Evolutionary conservation across 2,113 vertebrate genomes (phyloP), one percentile per base, ranked within the genome.

Genomic region (Pheucticus melanocephalus): DNA sequence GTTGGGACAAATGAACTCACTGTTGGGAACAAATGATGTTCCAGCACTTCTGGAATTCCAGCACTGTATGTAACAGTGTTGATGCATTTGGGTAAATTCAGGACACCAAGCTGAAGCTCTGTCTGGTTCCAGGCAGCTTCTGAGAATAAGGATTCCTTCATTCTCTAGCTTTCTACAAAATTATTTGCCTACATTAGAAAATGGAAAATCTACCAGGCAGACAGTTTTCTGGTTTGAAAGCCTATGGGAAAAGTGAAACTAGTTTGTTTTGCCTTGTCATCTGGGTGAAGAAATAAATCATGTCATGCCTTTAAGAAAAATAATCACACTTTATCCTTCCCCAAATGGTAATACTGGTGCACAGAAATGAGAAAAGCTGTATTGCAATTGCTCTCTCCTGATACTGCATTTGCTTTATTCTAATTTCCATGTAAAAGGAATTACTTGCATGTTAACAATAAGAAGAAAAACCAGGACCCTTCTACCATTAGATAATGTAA

Each of bases 361-460:
- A 81, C 35, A 65, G 25, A 80, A 84, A 37, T 25, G 8, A 78
- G n/a, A 25, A 81, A 81, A 81, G 25, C 50, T 51, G 13, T 45
- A 59, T 64, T 89, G 31, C 15, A 33, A 15, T 0, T 68, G 15
- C 5, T 45, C 10, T 93, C 20, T 35, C 48, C 40, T 45, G 24
- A 31, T 63, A 42, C 15, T 66, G 28, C 30, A 28, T 75, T 94
- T 88, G 50, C 39, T 92, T 90, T 90, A 64, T 60, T 72, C n/a
- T 42, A 89, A 75, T 91, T 93, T 63, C 40, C n/a, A 33, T 77
- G 45, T 60, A 80, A 79, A 75, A 81, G 4, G 47, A 92, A 81
- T 75, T 66, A 75, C 23, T 75, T 87, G 13, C 51, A 50, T 76
- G 16, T 44, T 87, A 88, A 68, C n/a, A 37, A 21, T 64, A 88